A percentile compares a stretch with the other conserved stretches of the same genome.
phyloP scores from a whole-genome alignment of 2,113 vertebrate species.

The Trematocara zebra region DNA sequence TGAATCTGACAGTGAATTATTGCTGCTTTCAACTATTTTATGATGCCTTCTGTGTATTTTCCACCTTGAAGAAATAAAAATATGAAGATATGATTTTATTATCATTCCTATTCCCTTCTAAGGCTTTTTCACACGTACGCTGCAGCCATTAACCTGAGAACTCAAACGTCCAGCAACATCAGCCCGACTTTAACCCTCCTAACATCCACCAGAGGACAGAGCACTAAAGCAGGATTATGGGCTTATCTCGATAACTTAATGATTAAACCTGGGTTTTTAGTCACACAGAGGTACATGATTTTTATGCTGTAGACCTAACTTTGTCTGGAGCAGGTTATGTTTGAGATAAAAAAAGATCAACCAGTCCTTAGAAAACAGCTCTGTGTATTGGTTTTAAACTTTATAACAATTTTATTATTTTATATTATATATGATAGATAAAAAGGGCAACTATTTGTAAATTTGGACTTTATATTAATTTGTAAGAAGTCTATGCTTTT shows the following conservation, averaged over 20 bases:
- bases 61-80: neutral
- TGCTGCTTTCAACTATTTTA: neutral
- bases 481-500: fast-evolving
- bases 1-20: neutral
- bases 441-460: neutral
- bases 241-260: neutral
- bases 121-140: neutral
- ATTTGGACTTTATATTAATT: neutral
- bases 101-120: neutral
- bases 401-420: neutral
- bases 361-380: neutral
- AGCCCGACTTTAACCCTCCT: neutral
- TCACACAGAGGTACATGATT: neutral
- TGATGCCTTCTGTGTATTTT: neutral
- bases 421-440: neutral
- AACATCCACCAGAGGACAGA: neutral
- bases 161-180: fast-evolving
- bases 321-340: neutral
- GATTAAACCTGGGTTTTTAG: neutral
- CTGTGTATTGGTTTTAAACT: neutral
- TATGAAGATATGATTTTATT: neutral
- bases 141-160: neutral
- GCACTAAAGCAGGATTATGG: neutral
- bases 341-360: neutral
- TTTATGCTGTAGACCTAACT: neutral